Evolutionary conservation across 2,797 vertebrate species (phyloP).

Genomic region (Scolopax bukidnonensis): DNA sequence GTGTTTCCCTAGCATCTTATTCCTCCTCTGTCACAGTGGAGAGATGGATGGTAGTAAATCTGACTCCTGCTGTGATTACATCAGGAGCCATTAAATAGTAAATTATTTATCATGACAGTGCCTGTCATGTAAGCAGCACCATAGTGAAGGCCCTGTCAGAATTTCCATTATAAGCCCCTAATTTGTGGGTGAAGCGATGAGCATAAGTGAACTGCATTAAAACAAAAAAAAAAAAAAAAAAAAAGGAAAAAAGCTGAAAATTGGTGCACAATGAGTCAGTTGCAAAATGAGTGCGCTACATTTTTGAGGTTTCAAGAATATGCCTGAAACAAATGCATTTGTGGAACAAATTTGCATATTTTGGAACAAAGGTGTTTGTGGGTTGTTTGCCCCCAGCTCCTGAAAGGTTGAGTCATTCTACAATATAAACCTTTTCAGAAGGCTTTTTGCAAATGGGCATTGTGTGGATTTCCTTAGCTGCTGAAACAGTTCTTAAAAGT

Average conservation of each 20-base stretch:
- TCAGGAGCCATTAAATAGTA: conserved; percentile 5
- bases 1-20: not conserved
- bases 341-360: not conserved
- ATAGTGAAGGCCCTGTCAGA: not conserved
- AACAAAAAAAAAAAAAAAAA: not conserved
- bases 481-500: not conserved
- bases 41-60: not conserved
- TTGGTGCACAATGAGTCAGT: not conserved
- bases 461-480: not conserved
- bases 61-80: not conserved
- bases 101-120: conserved; percentile 22
- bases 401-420: not conserved
- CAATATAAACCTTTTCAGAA: not conserved
- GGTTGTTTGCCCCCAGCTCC: not conserved
- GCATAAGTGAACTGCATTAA: not conserved
- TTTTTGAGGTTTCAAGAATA: not conserved
- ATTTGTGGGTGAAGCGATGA: not conserved
- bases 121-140: not conserved
- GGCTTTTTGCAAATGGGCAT: not conserved
- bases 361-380: not conserved
- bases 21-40: not conserved
- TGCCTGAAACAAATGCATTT: not conserved
- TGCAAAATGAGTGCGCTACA: not conserved
- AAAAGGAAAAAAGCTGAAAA: not conserved
- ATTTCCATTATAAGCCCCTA: conserved; percentile 20